Evolutionary conservation across 2,888 invertebrate genomes (phyloP).

Genomic region (Tipula confusa): DNA sequence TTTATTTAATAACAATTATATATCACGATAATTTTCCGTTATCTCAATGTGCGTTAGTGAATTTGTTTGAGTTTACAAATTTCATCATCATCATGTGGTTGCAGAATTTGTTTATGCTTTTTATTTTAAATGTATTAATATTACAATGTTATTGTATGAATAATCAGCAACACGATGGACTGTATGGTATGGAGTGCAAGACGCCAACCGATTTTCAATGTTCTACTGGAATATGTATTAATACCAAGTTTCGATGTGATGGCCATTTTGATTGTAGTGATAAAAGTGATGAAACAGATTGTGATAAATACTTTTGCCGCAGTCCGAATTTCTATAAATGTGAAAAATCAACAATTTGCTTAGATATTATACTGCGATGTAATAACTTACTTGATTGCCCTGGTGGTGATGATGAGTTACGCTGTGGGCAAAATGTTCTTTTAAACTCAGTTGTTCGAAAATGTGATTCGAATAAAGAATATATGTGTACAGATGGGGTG

Average conservation of each 20-base stretch:
- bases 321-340: conserved; percentile 48
- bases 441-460: neutral
- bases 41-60: neutral
- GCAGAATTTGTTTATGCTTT: neutral
- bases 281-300: neutral
- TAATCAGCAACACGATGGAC: neutral
- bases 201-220: conserved; percentile 46
- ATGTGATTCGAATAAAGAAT: conserved; percentile 38
- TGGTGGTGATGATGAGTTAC: conserved; percentile 61
- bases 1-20: no score
- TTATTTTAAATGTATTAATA: neutral
- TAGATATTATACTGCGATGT: conserved; percentile 66
- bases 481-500: conserved; percentile 45
- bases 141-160: neutral
- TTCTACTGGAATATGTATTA: conserved; percentile 56
- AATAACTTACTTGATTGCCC: conserved; percentile 64
- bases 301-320: conserved; percentile 39
- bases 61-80: neutral
- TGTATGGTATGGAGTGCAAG: neutral
- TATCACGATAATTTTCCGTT: neutral
- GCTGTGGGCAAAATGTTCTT: conserved; percentile 38
- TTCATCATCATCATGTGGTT: neutral
- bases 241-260: conserved; percentile 55
- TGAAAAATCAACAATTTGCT: conserved; percentile 56
- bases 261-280: conserved; percentile 37